phyloP scores from a whole-genome alignment of 2,888 invertebrate genomes.

The Apodemia mormo region DNA sequence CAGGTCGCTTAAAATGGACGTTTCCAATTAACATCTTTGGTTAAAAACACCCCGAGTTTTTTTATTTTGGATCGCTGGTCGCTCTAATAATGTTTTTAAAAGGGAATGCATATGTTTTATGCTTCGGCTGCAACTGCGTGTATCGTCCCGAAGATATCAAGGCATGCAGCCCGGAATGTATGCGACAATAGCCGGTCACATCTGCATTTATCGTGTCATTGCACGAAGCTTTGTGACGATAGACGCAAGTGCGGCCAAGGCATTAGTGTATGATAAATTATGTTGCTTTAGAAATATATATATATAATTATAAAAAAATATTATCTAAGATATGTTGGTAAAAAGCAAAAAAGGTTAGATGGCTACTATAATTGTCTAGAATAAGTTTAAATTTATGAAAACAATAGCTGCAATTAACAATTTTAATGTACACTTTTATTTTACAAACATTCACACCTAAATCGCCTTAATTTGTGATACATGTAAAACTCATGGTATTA shows the following conservation, averaged over 20 bases:
- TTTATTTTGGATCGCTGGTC: not conserved
- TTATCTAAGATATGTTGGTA: too few species aligned
- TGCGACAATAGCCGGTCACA: too few species aligned
- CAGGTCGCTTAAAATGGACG: not conserved
- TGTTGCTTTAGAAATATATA: too few species aligned
- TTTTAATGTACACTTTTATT: not conserved
- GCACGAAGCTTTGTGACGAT: too few species aligned
- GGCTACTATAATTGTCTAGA: not conserved
- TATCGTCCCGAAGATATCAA: too few species aligned
- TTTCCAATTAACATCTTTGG: not conserved
- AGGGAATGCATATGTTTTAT: not conserved
- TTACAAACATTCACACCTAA: conserved; percentile 1
- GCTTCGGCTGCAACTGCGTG: too few species aligned
- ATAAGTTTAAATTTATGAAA: not conserved
- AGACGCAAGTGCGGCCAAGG: too few species aligned
- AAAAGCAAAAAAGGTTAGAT: not conserved
- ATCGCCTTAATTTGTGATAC: conserved; percentile 12
- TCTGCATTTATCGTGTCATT: too few species aligned
- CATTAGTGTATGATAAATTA: not conserved
- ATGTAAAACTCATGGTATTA: conserved; percentile 19
- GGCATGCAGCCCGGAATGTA: too few species aligned
- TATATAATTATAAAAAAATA: too few species aligned
- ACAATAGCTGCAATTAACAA: conserved; percentile 14
- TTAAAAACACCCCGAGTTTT: not conserved
- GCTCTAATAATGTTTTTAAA: not conserved